Conservation (phyloP, 2,797 vertebrate genomes). For the Sebastiscus albofasciatus region DNA sequence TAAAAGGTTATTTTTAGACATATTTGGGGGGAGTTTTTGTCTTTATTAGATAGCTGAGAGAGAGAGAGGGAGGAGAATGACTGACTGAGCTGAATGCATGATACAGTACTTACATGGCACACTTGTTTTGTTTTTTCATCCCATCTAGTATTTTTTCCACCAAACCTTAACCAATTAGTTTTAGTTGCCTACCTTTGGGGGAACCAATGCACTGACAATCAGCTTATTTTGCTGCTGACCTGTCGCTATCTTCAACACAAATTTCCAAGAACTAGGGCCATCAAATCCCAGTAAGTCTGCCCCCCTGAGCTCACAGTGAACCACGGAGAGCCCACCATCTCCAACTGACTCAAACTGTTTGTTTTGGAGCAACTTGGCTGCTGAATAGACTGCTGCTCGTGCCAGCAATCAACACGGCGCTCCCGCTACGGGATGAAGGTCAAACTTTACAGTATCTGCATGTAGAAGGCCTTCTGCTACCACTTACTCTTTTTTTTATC, state of each 20-base stretch:
- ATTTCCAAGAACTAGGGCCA: background rate
- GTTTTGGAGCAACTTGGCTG: constrained; percentile 3
- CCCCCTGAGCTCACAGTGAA: background rate
- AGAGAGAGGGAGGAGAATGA: background rate
- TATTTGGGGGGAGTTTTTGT: background rate
- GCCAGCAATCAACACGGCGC: constrained; percentile 9
- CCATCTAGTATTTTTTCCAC: background rate
- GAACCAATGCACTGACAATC: background rate
- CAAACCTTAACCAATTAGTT: background rate
- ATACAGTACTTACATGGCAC: background rate
- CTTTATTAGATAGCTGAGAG: background rate
- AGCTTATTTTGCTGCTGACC: background rate
- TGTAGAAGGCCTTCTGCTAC: constrained; percentile 7
- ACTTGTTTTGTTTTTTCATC: background rate
- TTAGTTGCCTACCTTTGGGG: background rate
- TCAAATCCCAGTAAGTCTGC: background rate
- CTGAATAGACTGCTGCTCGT: background rate
- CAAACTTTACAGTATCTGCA: background rate
- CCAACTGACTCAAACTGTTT: constrained; percentile 8
- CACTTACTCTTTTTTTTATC: background rate
- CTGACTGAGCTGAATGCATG: background rate
- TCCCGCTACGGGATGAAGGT: constrained; percentile 11
- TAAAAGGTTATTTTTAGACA: background rate
- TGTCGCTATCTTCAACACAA: background rate
- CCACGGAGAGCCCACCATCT: background rate